These are phyloP conservation scores for Protonemura montana DNA, from an alignment of 2,888 invertebrate species.

Conservation along the genomic window DNA sequence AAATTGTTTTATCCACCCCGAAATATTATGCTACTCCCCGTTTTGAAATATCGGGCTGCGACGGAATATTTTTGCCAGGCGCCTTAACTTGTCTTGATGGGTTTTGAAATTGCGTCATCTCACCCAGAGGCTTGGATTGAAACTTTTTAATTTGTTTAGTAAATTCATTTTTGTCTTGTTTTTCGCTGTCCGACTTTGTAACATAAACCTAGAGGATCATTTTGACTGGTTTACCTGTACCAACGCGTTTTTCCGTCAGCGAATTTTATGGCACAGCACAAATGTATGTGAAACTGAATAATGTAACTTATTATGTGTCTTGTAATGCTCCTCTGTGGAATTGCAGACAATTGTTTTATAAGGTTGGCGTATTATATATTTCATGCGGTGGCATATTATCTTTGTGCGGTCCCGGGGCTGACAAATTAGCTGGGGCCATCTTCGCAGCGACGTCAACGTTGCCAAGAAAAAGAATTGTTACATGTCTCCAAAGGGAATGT, in stretches of 20 bases:
- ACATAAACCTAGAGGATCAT: neutral
- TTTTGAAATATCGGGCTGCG: slow-evolving; percentile 22
- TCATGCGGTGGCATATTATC: slow-evolving; percentile 28
- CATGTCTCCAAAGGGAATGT: slow-evolving; percentile 16
- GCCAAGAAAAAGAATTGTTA: slow-evolving; percentile 21
- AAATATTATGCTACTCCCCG: neutral
- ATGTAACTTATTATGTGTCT: neutral
- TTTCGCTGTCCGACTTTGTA: neutral
- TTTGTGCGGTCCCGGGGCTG: slow-evolving; percentile 5
- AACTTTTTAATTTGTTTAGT: neutral
- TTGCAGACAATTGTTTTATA: slow-evolving; percentile 29
- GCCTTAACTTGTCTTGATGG: neutral
- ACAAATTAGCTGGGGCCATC: slow-evolving; percentile 26
- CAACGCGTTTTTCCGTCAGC: neutral
- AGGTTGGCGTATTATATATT: neutral
- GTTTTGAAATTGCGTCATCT: neutral
- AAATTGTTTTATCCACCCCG: slow-evolving; percentile 43
- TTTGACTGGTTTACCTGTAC: slow-evolving; percentile 8
- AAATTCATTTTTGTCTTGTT: slow-evolving; percentile 1
- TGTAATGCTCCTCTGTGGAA: neutral
- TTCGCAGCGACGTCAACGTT: neutral
- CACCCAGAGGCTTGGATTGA: neutral
- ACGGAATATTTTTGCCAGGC: neutral
- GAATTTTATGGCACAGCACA: neutral
- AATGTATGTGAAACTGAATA: neutral